phyloP scores from a whole-genome alignment of 2,113 vertebrate genomes.

The Hyaena hyaena region DNA sequence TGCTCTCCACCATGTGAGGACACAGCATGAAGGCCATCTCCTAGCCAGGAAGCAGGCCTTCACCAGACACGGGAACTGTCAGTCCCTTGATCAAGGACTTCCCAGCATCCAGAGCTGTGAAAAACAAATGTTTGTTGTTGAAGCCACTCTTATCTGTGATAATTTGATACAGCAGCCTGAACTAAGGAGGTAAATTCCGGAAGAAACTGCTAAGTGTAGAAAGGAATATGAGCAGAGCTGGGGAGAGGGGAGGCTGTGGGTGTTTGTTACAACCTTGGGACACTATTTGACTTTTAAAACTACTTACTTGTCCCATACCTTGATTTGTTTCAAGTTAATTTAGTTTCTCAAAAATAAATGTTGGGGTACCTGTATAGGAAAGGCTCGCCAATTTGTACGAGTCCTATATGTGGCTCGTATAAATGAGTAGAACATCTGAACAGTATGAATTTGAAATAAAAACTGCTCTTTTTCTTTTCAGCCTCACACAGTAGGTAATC shows the following conservation, averaged over 20 bases:
- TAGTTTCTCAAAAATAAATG: background rate
- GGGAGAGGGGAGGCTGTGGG: background rate
- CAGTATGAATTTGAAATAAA: background rate
- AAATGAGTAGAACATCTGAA: background rate
- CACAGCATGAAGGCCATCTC: background rate
- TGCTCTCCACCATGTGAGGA: background rate
- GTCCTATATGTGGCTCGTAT: no score
- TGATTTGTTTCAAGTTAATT: background rate
- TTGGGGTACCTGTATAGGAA: no score
- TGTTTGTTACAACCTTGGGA: background rate
- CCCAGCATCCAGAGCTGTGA: background rate
- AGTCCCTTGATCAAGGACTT: background rate
- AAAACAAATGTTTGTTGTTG: background rate
- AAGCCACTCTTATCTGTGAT: background rate
- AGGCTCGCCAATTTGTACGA: background rate
- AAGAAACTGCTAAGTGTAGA: background rate
- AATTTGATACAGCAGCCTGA: background rate
- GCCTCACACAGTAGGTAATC: background rate
- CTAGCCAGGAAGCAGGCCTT: background rate
- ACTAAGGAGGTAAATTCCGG: background rate
- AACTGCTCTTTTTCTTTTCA: background rate
- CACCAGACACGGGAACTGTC: background rate
- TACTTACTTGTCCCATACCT: background rate
- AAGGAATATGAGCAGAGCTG: fast-evolving
- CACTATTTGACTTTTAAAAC: background rate